Base-by-base conservation (phyloP, 2,888 invertebrate genomes). In the Melinopterus prodromus region DNA sequence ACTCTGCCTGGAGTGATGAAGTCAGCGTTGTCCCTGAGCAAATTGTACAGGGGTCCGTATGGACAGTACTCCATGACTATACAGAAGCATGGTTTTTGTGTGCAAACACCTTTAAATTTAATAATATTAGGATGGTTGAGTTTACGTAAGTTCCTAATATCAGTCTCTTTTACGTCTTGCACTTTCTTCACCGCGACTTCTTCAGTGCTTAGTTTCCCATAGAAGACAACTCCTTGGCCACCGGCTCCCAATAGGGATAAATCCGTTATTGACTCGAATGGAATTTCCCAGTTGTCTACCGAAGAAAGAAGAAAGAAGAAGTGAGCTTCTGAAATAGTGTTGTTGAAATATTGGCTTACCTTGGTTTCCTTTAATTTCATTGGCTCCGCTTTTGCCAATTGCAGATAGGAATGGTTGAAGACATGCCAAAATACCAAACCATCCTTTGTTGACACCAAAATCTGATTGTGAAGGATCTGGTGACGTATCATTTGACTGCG, bases 21-120 rank as follows among this genome's bases (percentile, higher is more conserved):
- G 85, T 95, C 94, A 38, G 97, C 96, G 84, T 95, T 95, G 53
- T 93, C 93, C 86, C 94, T 93, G 78, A 99, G 92, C 86, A 98
- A 93, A 88, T 98, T 96, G 89, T 97, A 99, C 71, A 99, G 91
- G 26, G 98, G 97, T 2, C 99, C 99, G 86, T 96, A 96, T 2
- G 98, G 97, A 88, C 99, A 99, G 90, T 94, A 99, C 88, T 99
- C 99, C 99, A 99, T 99, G 79, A 99, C 94, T 84, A 99, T 96
- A 88, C 98, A 98, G 88, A 95, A 98, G 85, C 96, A 96, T 0
- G 98, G 98, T 6, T 96, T 93, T 87, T 96, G 95, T 0, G 97
- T 97, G 88, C 98, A 99, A 6, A 99, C 96, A 76, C 99, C 99
- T 88, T 93, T 94, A 89, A 98, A 97, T 87, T 95, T 94, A 77